Evolutionary conservation across 2,113 vertebrate species (phyloP), one percentile per base, ranked within the genome.

Genomic region (Equus quagga): DNA sequence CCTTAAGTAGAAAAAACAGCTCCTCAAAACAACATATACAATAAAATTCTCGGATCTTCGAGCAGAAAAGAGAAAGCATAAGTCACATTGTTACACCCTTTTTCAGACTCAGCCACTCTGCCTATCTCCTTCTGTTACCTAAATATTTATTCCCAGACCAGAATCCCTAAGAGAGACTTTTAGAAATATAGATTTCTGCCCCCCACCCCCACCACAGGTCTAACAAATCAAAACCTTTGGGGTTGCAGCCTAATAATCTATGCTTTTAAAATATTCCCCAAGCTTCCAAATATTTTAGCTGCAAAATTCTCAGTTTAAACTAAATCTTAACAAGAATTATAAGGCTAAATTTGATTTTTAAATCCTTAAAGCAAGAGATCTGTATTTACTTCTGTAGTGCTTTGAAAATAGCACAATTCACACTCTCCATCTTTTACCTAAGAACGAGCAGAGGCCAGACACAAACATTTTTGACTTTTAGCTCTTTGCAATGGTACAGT

Each of bases 141-240:
- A 97, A 96, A 94, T 93, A 96, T 96, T 96, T 94, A 88, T 93
- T 81, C 56, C 65, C 72, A 97, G 89, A 86, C 36, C 73, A 78
- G 56, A 89, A 93, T 69, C 19, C 36, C 70, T 89, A 60, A 58
- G 31, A 89, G 54, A 91, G 3, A 7, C 51, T 81, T 93, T 64
- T 79, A 41, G 89, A 97, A 97, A 89, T 84, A 70, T 0, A 44
- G 56, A 83, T 79, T 81, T 33, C 51, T 70, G 4, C 26, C 8
- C 36, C 36, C 10, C 51, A 54, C 15, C 56, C 56, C 6, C 44
- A 14, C 18, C 4, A 70, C 46, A 92, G 54, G 44, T 56, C 33
- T 76, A 93, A 78, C 67, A 85, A 80, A 56, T 69, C 60, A 92
- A 95, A 89, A 94, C 65, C 26, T 72, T 41, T 26, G 11, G 18